Conservation (phyloP, 2,113 vertebrate species). For the Mesocricetus auratus region DNA sequence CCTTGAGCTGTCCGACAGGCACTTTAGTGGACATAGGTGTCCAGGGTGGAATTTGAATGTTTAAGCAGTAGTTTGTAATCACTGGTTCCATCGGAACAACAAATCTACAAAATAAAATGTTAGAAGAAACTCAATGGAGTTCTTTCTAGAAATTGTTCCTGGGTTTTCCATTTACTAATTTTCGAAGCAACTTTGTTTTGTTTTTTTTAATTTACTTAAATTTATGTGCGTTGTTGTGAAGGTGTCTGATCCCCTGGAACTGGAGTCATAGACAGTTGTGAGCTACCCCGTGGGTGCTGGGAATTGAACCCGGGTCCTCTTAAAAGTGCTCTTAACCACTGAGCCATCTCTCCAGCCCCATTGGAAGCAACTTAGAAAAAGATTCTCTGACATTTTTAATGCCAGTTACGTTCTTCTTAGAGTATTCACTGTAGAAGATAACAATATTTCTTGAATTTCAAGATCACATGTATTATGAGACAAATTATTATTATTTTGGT, state of each 20-base stretch:
- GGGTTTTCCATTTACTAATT: background rate
- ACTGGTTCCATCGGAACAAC: slow-evolving; percentile 39
- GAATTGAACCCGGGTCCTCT: too few relatives aligned
- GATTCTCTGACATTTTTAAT: background rate
- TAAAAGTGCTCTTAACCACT: too few relatives aligned
- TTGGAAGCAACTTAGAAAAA: background rate
- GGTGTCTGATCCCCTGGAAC: too few relatives aligned
- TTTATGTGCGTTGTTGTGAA: too few relatives aligned
- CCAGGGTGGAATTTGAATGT: background rate
- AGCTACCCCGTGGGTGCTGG: too few relatives aligned
- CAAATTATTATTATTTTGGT: background rate
- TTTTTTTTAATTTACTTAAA: too few relatives aligned
- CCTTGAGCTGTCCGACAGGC: background rate
- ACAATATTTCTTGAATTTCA: background rate
- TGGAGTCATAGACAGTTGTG: too few relatives aligned
- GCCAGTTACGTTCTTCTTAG: slow-evolving; percentile 11
- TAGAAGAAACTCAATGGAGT: background rate
- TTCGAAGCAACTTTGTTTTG: background rate
- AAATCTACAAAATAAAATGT: background rate
- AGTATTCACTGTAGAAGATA: background rate
- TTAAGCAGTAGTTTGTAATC: background rate
- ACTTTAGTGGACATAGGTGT: background rate
- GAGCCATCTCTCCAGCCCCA: too few relatives aligned
- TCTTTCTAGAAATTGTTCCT: slow-evolving; percentile 30
- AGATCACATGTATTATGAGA: background rate